Evolutionary conservation across 2,888 invertebrate genomes (phyloP).

Genomic region (Keiferia lycopersicella): DNA sequence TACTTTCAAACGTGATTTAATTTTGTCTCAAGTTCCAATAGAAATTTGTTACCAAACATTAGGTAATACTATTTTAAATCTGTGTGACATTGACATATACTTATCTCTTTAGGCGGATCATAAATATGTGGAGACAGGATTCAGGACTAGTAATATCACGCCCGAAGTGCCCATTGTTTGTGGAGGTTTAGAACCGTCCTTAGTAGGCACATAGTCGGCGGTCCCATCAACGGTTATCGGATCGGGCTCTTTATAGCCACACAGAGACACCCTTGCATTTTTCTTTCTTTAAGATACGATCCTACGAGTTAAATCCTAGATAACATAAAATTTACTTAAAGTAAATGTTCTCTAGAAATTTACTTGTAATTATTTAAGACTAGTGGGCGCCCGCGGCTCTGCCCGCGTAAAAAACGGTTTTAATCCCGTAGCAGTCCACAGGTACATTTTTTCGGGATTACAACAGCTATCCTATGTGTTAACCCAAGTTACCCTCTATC

Average conservation of each 20-base stretch:
- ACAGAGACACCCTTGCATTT: conserved; percentile 2
- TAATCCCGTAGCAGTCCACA: no score
- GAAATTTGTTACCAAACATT: no score
- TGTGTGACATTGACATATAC: background rate
- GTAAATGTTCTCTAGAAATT: no score
- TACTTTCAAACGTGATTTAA: no score
- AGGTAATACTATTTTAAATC: background rate
- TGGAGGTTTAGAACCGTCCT: conserved; percentile 22
- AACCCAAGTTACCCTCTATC: no score
- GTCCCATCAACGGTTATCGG: conserved; percentile 25
- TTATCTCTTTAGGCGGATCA: background rate
- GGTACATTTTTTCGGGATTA: no score
- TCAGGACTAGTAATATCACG: background rate
- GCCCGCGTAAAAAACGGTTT: no score
- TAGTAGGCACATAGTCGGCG: conserved; percentile 20
- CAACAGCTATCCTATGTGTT: no score
- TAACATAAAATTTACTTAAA: no score
- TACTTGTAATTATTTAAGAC: no score
- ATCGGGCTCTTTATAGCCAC: conserved; percentile 26
- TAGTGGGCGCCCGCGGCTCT: no score
- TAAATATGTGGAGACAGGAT: background rate
- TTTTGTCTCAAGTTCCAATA: no score
- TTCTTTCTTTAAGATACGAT: conserved; percentile 1
- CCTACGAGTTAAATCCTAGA: background rate
- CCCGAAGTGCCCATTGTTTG: conserved; percentile 12